Conservation (phyloP, 2,797 vertebrate genomes). For the Spinus olivaceus region DNA sequence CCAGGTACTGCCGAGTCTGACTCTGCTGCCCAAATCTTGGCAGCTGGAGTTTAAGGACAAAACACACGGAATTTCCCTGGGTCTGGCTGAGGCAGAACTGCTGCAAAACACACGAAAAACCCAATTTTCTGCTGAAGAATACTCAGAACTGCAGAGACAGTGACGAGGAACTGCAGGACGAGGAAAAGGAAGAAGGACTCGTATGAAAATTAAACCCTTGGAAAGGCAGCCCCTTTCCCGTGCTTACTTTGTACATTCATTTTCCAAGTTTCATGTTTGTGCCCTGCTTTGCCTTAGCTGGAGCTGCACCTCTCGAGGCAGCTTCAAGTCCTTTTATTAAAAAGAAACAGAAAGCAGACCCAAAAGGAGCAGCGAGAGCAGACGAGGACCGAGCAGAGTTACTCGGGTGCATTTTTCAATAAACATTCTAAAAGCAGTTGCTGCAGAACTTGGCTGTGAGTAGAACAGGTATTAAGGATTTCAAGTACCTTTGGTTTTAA, state of each 20-base stretch:
- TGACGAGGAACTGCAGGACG: background rate
- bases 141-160: background rate
- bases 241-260: background rate
- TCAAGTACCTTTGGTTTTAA: slow-evolving; percentile 21
- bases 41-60: background rate
- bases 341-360: background rate
- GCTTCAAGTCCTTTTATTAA: background rate
- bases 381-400: background rate
- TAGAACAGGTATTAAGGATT: background rate
- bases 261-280: background rate
- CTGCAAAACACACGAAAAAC: background rate
- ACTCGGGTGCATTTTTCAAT: background rate
- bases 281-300: background rate
- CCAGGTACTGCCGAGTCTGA: accelerated
- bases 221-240: accelerated
- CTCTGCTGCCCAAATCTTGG: background rate
- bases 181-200: background rate
- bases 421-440: background rate
- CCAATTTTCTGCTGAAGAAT: background rate
- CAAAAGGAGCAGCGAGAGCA: background rate
- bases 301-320: background rate
- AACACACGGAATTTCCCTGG: accelerated
- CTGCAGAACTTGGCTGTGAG: background rate
- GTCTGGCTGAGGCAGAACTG: background rate
- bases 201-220: background rate